Conservation (phyloP, 2,888 invertebrate species). For the Hypena proboscidalis region DNA sequence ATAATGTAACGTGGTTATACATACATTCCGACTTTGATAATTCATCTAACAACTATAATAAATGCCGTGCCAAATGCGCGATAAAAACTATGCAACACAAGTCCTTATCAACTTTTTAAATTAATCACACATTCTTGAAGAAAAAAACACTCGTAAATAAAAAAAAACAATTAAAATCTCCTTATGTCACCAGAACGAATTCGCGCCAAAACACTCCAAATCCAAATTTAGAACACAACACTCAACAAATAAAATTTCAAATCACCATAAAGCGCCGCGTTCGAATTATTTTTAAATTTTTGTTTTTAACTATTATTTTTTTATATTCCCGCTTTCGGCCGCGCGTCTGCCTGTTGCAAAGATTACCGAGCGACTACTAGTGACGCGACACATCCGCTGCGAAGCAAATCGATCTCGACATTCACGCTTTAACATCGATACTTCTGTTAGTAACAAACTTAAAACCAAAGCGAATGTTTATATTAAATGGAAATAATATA, state of each 20-base stretch:
- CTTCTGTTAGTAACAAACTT: too few relatives aligned
- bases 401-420: slow-evolving; percentile 35
- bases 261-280: slow-evolving; percentile 12
- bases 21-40: too few relatives aligned
- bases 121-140: slow-evolving; percentile 10
- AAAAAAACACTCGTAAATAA: slow-evolving; percentile 1
- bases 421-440: slow-evolving; percentile 16
- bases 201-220: slow-evolving; percentile 26
- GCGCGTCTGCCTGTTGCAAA: slow-evolving; percentile 62
- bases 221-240: slow-evolving; percentile 6
- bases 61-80: slow-evolving; percentile 2
- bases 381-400: slow-evolving; percentile 52
- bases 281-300: too few relatives aligned
- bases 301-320: slow-evolving; percentile 20
- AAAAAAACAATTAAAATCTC: slow-evolving; percentile 26
- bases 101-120: slow-evolving; percentile 10
- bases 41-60: slow-evolving; percentile 4
- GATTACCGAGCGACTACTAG: slow-evolving; percentile 67
- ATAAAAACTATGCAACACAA: slow-evolving; percentile 1
- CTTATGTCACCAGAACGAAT: slow-evolving; percentile 64
- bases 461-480: too few relatives aligned
- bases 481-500: too few relatives aligned
- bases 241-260: neutral
- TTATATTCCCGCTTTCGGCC: slow-evolving; percentile 43
- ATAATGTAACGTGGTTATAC: too few relatives aligned